These are phyloP conservation scores for Phymanthus crucifer DNA, from an alignment of 92 coral and sea anemone species.

Conservation along the genomic window DNA sequence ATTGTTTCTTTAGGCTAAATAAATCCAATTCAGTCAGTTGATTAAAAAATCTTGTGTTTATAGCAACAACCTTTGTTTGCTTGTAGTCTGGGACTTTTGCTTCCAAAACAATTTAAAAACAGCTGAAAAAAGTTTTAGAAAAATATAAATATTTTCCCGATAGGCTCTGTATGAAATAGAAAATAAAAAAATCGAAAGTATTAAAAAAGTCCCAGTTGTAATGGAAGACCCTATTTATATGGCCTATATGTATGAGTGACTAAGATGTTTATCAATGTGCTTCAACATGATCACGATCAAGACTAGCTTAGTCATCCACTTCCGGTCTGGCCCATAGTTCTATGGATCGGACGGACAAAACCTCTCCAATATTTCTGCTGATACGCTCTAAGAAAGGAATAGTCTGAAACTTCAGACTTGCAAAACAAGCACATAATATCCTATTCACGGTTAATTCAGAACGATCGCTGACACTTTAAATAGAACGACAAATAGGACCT, in stretches of 20 bases:
- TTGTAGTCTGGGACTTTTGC: too few relatives aligned
- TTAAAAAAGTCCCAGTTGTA: background rate
- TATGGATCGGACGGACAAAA: background rate
- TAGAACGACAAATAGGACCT: too few relatives aligned
- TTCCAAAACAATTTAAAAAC: too few relatives aligned
- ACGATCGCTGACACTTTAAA: background rate
- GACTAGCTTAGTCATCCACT: conserved; percentile 3
- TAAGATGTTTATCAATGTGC: conserved; percentile 4
- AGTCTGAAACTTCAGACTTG: background rate
- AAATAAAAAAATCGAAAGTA: background rate
- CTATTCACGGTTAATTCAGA: background rate
- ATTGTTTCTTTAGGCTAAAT: too few relatives aligned
- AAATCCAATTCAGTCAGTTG: too few relatives aligned
- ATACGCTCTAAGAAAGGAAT: background rate
- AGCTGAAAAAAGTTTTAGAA: background rate
- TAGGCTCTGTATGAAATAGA: background rate
- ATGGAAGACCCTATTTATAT: background rate
- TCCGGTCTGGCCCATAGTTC: conserved; percentile 28
- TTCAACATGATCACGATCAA: conserved; percentile 14
- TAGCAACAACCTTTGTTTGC: too few relatives aligned
- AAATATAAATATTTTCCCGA: background rate
- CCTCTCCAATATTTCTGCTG: background rate
- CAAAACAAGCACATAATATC: conserved; percentile 2
- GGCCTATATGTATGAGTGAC: too few relatives aligned
- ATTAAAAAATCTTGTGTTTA: too few relatives aligned